Conservation (phyloP, 2,888 invertebrate species). For the Drosophila longiperda region DNA sequence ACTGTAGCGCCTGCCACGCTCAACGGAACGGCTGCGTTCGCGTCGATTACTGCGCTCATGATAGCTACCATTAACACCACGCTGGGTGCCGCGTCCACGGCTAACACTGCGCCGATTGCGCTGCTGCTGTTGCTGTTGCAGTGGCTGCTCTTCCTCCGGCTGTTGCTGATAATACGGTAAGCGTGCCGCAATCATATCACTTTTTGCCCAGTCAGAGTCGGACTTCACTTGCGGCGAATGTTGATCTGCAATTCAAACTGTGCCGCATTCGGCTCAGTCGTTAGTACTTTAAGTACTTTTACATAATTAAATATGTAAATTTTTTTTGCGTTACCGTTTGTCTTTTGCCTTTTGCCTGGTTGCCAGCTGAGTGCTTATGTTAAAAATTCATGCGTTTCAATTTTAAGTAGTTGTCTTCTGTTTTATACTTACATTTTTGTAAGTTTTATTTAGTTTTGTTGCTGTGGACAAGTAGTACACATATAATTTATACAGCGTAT, state of each 20-base stretch:
- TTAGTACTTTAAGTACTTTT: constrained; percentile 10
- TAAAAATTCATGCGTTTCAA: constrained; percentile 2
- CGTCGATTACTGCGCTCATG: constrained; percentile 35
- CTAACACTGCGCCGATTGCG: constrained; percentile 23
- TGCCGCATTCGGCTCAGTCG: constrained; percentile 62
- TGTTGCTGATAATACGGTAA: constrained; percentile 74
- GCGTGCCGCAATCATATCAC: constrained; percentile 67
- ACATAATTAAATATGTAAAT: neutral
- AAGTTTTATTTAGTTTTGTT: neutral
- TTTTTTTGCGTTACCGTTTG: constrained; percentile 11
- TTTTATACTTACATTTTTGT: neutral
- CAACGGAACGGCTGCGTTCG: constrained; percentile 61
- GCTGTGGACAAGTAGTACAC: constrained; percentile 1
- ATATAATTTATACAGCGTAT: neutral
- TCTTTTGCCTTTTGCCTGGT: constrained; percentile 16
- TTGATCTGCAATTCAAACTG: constrained; percentile 83
- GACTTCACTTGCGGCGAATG: constrained; percentile 20
- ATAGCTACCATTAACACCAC: constrained; percentile 30
- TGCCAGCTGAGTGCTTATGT: constrained; percentile 2
- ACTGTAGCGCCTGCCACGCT: constrained; percentile 48
- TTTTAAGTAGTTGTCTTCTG: neutral
- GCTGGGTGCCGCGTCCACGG: constrained; percentile 10
- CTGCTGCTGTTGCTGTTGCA: constrained; percentile 27
- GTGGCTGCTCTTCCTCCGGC: constrained; percentile 20
- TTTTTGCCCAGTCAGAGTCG: constrained; percentile 10